Percentiles rank a stretch among this genome's conserved stretches.
Conservation (phyloP, 2,888 invertebrate species). For the Dolichomitus sp. region DNA sequence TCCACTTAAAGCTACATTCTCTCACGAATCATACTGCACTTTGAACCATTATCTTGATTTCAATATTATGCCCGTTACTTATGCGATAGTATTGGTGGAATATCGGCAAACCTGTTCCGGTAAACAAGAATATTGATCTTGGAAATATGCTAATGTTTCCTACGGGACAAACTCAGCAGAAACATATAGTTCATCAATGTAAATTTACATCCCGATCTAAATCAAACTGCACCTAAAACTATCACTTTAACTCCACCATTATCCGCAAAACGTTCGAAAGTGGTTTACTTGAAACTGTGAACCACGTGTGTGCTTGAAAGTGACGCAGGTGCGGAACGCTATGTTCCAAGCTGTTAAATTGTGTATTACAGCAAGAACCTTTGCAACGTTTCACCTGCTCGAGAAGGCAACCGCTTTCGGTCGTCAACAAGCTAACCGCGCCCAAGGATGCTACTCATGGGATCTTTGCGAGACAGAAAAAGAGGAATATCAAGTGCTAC, state of each 20-base stretch:
- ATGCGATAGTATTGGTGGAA: neutral
- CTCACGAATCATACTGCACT: neutral
- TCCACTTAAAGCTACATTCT: neutral
- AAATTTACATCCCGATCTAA: too few species aligned
- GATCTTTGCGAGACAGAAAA: constrained; percentile 62
- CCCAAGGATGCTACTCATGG: constrained; percentile 67
- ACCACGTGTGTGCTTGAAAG: neutral
- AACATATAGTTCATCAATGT: too few species aligned
- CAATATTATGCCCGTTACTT: neutral
- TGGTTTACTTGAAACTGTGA: neutral
- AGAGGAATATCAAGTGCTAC: constrained; percentile 64
- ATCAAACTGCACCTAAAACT: too few species aligned
- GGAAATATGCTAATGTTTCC: too few species aligned
- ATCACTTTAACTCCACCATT: neutral
- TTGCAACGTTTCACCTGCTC: neutral
- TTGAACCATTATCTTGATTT: neutral
- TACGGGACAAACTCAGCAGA: too few species aligned
- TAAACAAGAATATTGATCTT: neutral
- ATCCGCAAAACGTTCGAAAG: neutral
- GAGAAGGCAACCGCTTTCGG: neutral
- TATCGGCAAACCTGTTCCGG: neutral
- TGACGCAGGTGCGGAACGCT: constrained; percentile 3
- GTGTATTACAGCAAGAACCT: neutral
- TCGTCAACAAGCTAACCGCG: constrained; percentile 18
- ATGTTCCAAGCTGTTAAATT: constrained; percentile 7